Evolutionary conservation across 2,888 invertebrate species (phyloP).

Genomic region (Myathropa florea): DNA sequence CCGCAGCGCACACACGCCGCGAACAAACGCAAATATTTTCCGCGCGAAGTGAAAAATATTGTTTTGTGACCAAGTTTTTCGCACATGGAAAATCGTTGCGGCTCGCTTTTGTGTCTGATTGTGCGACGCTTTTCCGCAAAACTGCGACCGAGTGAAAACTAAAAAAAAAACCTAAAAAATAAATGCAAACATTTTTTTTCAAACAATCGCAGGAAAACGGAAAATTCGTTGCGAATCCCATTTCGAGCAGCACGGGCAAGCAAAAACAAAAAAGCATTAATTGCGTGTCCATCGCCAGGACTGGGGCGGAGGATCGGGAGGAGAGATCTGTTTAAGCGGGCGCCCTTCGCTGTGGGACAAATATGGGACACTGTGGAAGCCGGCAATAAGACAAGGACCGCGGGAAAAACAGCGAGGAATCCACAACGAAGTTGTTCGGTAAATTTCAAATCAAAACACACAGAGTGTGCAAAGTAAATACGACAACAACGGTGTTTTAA

Average conservation of each 20-base stretch:
- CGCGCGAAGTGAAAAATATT: constrained; percentile 58
- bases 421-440: background rate
- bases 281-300: constrained; percentile 61
- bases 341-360: constrained; percentile 19
- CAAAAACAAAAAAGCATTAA: constrained; percentile 32
- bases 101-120: constrained; percentile 10
- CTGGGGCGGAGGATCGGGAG: background rate
- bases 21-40: constrained; percentile 28
- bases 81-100: constrained; percentile 55
- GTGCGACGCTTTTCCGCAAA: constrained; percentile 15
- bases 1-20: background rate
- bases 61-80: constrained; percentile 63
- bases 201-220: background rate
- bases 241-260: background rate
- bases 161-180: constrained; percentile 6
- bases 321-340: constrained; percentile 9
- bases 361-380: constrained; percentile 28
- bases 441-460: constrained; percentile 4
- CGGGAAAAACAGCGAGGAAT: constrained; percentile 3
- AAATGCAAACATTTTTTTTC: background rate
- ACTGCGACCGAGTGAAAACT: constrained; percentile 24
- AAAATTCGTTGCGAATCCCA: constrained; percentile 11
- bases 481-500: constrained; percentile 22
- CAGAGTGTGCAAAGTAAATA: constrained; percentile 15
- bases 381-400: background rate